Evolutionary conservation across 1,140 invertebrate species (phyloP), one percentile per base, ranked within the genome.

Genomic region (Drosophila punjabiensis): DNA sequence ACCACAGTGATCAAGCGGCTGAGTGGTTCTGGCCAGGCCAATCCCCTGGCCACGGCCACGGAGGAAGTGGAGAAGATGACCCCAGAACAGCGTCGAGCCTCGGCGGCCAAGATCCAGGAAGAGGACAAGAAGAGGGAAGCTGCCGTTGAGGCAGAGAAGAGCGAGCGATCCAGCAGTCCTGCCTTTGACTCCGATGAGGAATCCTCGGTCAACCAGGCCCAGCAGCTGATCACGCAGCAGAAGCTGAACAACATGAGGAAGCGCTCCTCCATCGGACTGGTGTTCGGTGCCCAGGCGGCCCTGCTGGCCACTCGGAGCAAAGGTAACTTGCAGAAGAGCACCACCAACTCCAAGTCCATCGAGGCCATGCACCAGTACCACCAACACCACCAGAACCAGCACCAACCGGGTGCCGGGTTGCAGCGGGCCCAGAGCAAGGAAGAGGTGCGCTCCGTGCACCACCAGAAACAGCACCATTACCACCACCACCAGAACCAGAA

Each of bases 131-230:
- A 91, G 94, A 93, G 93, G 61, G 94, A 93, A 84, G 94, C 82
- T 61, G 94, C 82, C 73, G 94, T 86, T 7, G 93, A 93, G 77
- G 82, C 92, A 4, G 95, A 97, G 79, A 97, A 97, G 93, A 97
- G 97, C 11, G 98, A 99, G 93, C 94, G 98, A 33, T 99, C 98
- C 0, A 98, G 98, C 86, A 98, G 98, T 92, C 98, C 98, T 1
- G 97, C 97, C 0, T 99, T 99, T 93, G 98, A 99, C 76, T 99
- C 98, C 0, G 98, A 99, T 93, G 98, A 99, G 52, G 97, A 98
- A 71, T 97, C 96, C 71, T 94, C 95, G 0, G 92, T 93, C 2
- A 93, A 93, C 32, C 93, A 92, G 28, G 76, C 81, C 11, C 92
- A 93, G 37, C 89, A 88, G 73, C 56, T 88, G 53, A 77, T 88